Base-by-base conservation (phyloP, 37 sponge, comb jelly and placozoan genomes). In the Halichondria panicea region DNA sequence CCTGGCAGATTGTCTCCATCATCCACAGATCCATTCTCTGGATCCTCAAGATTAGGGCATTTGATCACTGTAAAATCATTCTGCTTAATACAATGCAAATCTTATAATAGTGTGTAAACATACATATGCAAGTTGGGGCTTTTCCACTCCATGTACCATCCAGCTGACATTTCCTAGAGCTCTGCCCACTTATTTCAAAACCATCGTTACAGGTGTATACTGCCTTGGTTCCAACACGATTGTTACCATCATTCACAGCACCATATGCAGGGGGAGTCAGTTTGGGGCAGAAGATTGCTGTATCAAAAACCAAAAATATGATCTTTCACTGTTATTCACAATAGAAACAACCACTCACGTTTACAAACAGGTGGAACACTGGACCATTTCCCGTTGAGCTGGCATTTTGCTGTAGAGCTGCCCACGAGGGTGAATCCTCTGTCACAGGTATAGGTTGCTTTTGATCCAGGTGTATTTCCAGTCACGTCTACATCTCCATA, bases 121-220 rank as follows among this genome's bases (percentile, higher is more conserved):
- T 76, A 76, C 77, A 52, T 62, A 2, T 1, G 68, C 79, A 78
- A 2, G 21, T 27, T 37, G 79, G 79, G 11, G 52, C 79, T 1
- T 1, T 35, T 66, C 57, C 79, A 78, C 40, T 40, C 79, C 79
- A 78, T 7, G 11, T 7, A 4, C 79, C 58, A 37, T 72, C 24
- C 4, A 7, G 19, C 19, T 15, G 58, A 57, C 73, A 72, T 18
- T 15, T 35, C 3, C 73, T 54, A 8, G 21, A 18, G 0, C 19
- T 54, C 1, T 3, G 8, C 19, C 73, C 73, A 30, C 34, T 11
- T 37, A 87, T 62, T 33, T 30, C 58, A 50, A 58, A 87, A 3
- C 88, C 88, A 70, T 5, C 39, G 52, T 57, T 55, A 32, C 89
- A 88, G 33, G 8, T 56, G 64, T 88, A 88, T 27, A 8, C 56